Conservation (phyloP, 1,140 invertebrate species). For the Plodia interpunctella region DNA sequence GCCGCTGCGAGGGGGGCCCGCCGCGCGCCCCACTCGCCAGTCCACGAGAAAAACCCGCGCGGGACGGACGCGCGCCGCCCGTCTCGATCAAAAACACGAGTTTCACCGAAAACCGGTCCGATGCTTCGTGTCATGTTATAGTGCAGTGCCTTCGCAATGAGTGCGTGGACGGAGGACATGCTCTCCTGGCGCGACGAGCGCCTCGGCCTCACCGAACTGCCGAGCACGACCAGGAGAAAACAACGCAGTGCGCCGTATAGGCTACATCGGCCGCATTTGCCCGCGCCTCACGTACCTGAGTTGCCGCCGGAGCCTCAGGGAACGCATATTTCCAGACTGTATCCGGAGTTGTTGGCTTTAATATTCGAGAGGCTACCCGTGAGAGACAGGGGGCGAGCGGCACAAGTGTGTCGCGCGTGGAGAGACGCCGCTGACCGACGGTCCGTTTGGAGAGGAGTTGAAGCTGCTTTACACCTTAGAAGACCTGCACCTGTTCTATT, state of each 20-base stretch:
- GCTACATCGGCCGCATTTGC: slow-evolving; percentile 78
- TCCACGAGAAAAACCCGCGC: slow-evolving; percentile 53
- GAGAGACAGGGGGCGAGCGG: slow-evolving; percentile 90
- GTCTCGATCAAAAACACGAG: slow-evolving; percentile 38
- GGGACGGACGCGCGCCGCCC: slow-evolving; percentile 61
- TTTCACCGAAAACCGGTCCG: slow-evolving; percentile 61
- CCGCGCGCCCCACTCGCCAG: slow-evolving; percentile 41
- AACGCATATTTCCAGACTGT: slow-evolving; percentile 91
- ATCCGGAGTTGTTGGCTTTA: slow-evolving; percentile 93
- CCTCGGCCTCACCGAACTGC: slow-evolving; percentile 66
- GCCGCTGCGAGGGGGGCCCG: slow-evolving; percentile 28
- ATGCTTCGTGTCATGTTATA: slow-evolving; percentile 62
- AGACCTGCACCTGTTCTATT: slow-evolving; percentile 90
- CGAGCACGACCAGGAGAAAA: slow-evolving; percentile 64
- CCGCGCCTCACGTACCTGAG: slow-evolving; percentile 64
- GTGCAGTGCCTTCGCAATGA: slow-evolving; percentile 67
- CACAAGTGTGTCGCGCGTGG: slow-evolving; percentile 94
- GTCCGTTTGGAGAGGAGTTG: slow-evolving; percentile 94
- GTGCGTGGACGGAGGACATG: slow-evolving; percentile 71
- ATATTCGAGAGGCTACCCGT: slow-evolving; percentile 95
- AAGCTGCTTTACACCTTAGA: slow-evolving; percentile 92
- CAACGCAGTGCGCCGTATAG: slow-evolving; percentile 75
- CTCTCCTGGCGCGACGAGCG: slow-evolving; percentile 63
- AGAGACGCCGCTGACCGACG: slow-evolving; percentile 93
- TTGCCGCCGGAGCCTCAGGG: slow-evolving; percentile 69